Evolutionary conservation across 2,888 invertebrate species (phyloP), one percentile per base, ranked within the genome.

Genomic region (Andrena marginata): DNA sequence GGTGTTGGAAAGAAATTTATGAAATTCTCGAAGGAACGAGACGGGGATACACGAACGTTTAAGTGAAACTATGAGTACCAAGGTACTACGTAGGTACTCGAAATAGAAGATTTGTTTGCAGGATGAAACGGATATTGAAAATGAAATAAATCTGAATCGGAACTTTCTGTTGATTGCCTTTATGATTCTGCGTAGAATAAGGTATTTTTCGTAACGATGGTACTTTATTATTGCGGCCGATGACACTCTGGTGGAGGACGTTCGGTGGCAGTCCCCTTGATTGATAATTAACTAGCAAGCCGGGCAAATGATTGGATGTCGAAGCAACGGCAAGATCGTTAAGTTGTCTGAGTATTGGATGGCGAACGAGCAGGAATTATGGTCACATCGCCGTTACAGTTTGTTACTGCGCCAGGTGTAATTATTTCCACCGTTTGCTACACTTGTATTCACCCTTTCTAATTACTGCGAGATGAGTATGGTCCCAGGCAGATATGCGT

Each of bases 361-460:
- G 35, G 69, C 64, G n/a, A 79, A 79, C 60, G 80, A 71, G 29
- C 35, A 54, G 56, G 71, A 80, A 80, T 80, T 79, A 80, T 72
- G 67, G 54, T 54, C 48, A 23, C 62, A 62, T 67, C 80, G 62
- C 23, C 62, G 42, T 72, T 67, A 62, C 54, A 33, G 79, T 80
- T 80, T 54, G 29, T 26, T 35, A 51, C 80, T 48, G 56, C 29
- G 72, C 42, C 48, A 70, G 56, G 67, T 67, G 72, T 79, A 80
- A 80, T 80, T 80, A 80, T 79, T 80, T 80, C 80, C 67, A 80
- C 62, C 60, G 71, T 79, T 72, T 64, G 64, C 79, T 23, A 29
- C 23, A 23, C 63, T 35, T 23, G 59, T 69, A 64, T 78, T 78
- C 79, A 80, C 79, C 60, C 70, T 80, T 80, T 80, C 60, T 78